These are phyloP conservation scores for Diplosoma virens DNA, from an alignment of 23 tunicate species.

Conservation along the genomic window DNA sequence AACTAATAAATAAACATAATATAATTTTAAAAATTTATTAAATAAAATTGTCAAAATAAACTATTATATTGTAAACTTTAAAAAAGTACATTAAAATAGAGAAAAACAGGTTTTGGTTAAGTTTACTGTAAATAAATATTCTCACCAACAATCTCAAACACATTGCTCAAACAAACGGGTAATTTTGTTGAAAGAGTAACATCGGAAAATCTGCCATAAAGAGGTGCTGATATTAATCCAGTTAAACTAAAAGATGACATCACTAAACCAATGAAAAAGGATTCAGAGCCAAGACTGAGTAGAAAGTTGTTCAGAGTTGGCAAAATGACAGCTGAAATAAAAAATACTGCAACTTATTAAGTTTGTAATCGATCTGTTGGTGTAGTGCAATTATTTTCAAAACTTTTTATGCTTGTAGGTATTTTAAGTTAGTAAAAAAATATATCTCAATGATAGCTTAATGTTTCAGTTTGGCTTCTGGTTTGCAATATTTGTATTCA, in stretches of 20 bases:
- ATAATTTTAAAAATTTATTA: no score
- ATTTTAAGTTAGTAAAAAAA: background rate
- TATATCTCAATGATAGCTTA: background rate
- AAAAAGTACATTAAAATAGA: no score
- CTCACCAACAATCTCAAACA: slow-evolving; percentile 78
- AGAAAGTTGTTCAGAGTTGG: slow-evolving; percentile 71
- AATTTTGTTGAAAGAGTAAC: slow-evolving; percentile 55
- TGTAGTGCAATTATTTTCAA: background rate
- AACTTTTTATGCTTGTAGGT: no score
- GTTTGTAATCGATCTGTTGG: background rate
- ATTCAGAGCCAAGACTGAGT: slow-evolving; percentile 25
- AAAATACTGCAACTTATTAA: background rate
- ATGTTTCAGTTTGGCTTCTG: no score
- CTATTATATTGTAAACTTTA: no score
- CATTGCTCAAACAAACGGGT: slow-evolving; percentile 47
- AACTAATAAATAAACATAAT: no score
- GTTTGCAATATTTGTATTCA: no score
- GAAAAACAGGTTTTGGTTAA: no score
- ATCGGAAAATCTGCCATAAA: slow-evolving; percentile 81
- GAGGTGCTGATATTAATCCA: slow-evolving; percentile 73
- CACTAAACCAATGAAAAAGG: slow-evolving; percentile 58
- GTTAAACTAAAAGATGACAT: slow-evolving; percentile 89
- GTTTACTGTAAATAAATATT: no score
- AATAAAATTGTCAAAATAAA: no score
- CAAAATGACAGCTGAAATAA: slow-evolving; percentile 72